These are phyloP conservation scores for Sylvilagus floridanus DNA, from an alignment of 2,797 vertebrate genomes.

Conservation along the genomic window DNA sequence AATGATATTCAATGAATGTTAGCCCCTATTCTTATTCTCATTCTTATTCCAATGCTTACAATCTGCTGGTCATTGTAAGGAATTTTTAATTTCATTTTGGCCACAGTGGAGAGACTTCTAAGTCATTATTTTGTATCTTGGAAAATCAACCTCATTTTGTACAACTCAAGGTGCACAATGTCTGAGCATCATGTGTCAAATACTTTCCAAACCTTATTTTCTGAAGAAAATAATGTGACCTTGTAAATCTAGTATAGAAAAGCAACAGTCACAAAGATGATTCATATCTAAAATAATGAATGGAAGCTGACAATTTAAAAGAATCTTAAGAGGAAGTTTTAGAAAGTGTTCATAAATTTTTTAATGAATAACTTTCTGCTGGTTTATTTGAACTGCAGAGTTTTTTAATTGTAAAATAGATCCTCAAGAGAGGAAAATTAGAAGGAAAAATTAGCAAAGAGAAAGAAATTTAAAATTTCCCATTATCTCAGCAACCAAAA, in stretches of 20 bases:
- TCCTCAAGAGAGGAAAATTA: not conserved
- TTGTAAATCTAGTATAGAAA: conserved; percentile 35
- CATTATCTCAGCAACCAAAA: not conserved
- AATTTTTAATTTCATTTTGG: conserved; percentile 43
- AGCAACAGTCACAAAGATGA: conserved; percentile 1
- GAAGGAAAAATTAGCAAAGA: conserved; percentile 34
- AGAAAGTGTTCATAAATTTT: not conserved
- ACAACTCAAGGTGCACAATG: not conserved
- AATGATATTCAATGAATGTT: not conserved
- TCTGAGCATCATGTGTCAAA: not conserved
- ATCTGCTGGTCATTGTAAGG: not conserved
- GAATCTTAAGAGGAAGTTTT: conserved; percentile 36
- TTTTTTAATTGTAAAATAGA: conserved; percentile 23
- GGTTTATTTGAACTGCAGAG: not conserved
- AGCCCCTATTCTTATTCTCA: conserved; percentile 45
- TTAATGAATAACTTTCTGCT: not conserved
- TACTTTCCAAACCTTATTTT: not conserved
- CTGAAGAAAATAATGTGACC: not conserved
- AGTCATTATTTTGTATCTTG: not conserved
- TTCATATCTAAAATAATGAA: not conserved
- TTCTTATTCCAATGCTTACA: not conserved
- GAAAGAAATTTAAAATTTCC: conserved; percentile 44
- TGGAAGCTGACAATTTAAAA: not conserved
- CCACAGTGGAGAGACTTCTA: not conserved
- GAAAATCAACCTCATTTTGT: conserved; percentile 21